Evolutionary conservation across 2,113 vertebrate species (phyloP).

Genomic region (Propithecus coquereli): DNA sequence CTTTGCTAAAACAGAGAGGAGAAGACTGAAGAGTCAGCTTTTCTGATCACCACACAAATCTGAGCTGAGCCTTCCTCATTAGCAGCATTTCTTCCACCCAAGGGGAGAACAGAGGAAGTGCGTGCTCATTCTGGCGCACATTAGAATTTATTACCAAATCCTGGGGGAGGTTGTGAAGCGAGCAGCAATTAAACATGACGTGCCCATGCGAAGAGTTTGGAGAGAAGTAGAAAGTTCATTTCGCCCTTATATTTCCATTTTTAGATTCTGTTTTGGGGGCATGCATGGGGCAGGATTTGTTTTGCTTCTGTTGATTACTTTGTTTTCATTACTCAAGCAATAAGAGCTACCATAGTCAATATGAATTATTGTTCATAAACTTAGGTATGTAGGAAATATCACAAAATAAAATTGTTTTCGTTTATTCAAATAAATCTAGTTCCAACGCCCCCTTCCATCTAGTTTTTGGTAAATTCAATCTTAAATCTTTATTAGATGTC

Average conservation of each 20-base stretch:
- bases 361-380: background rate
- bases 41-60: conserved; percentile 40
- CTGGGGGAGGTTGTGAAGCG: background rate
- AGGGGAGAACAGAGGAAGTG: conserved; percentile 24
- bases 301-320: background rate
- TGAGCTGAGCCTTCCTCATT: conserved; percentile 40
- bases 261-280: background rate
- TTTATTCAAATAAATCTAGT: conserved; percentile 30
- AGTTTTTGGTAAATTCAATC: background rate
- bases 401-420: background rate
- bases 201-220: background rate
- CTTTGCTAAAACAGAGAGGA: background rate
- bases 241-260: background rate
- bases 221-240: background rate
- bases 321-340: background rate
- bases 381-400: background rate
- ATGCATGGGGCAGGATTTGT: background rate
- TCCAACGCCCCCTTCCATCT: background rate
- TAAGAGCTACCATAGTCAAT: background rate
- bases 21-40: conserved; percentile 10
- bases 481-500: background rate
- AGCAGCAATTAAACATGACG: background rate
- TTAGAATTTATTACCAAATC: conserved; percentile 8
- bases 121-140: background rate
- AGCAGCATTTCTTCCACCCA: conserved; percentile 33